Conservation (phyloP, 1,140 invertebrate species). For the Bombus cullumanus region DNA sequence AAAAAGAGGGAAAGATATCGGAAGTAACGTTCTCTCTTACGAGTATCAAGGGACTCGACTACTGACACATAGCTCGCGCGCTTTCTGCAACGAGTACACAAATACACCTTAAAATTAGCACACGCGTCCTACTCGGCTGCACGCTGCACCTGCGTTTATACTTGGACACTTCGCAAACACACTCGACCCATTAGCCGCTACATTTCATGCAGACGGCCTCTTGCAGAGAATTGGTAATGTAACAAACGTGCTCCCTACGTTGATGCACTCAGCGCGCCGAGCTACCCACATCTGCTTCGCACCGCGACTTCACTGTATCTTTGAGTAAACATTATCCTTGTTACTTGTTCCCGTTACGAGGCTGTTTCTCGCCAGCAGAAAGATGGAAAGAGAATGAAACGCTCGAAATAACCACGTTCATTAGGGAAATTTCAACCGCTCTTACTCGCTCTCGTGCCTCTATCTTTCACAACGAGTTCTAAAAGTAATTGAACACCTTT, state of each 20-base stretch:
- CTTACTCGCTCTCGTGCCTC: too few species aligned
- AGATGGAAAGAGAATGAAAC: background rate
- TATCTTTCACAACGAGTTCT: background rate
- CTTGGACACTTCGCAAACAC: slow-evolving; percentile 61
- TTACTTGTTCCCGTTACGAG: background rate
- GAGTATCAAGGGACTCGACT: background rate
- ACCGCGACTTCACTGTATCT: background rate
- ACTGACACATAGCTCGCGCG: slow-evolving; percentile 22
- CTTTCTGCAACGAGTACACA: slow-evolving; percentile 17
- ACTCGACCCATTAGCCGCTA: slow-evolving; percentile 62
- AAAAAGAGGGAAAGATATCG: slow-evolving; percentile 22
- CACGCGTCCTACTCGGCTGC: slow-evolving; percentile 9
- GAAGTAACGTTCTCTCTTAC: background rate
- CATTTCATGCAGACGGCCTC: slow-evolving; percentile 44
- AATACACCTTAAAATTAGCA: slow-evolving; percentile 46
- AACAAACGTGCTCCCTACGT: slow-evolving; percentile 20
- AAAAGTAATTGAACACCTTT: background rate
- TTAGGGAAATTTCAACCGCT: background rate
- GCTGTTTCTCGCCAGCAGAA: background rate
- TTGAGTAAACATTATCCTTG: slow-evolving; percentile 36
- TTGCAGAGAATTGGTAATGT: slow-evolving; percentile 58
- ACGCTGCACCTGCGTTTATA: slow-evolving; percentile 51
- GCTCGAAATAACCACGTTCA: background rate
- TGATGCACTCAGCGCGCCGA: background rate
- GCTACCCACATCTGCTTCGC: background rate